phyloP scores from a whole-genome alignment of 2,113 vertebrate genomes.

The Hydrochoerus hydrochaeris region DNA sequence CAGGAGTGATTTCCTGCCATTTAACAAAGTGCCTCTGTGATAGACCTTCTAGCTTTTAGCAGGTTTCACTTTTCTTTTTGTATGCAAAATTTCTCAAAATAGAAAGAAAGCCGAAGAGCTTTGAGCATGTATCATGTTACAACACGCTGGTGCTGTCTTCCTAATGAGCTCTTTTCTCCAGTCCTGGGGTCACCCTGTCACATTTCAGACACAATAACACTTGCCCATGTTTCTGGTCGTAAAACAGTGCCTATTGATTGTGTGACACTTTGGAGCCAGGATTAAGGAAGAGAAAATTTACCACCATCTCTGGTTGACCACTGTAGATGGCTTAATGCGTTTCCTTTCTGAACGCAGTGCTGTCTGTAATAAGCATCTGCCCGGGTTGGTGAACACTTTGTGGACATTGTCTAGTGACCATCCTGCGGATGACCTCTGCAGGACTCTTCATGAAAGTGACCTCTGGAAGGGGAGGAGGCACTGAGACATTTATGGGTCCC shows the following conservation, averaged over 20 bases:
- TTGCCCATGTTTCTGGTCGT: background rate
- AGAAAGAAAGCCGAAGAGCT: background rate
- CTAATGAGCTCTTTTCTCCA: background rate
- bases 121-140: background rate
- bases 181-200: background rate
- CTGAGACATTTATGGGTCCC: background rate
- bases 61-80: background rate
- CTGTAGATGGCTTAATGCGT: background rate
- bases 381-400: background rate
- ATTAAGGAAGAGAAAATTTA: background rate
- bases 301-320: background rate
- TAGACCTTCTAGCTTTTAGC: background rate
- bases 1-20: fast-evolving
- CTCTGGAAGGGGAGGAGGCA: background rate
- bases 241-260: background rate
- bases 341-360: background rate
- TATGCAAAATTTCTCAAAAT: background rate
- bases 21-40: background rate
- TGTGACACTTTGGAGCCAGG: background rate
- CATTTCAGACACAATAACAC: background rate
- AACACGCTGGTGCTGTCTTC: background rate
- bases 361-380: background rate
- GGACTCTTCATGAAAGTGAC: background rate
- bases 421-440: fast-evolving
- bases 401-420: background rate